phyloP scores from a whole-genome alignment of 2,113 vertebrate species.

The Crotalus tigris region DNA sequence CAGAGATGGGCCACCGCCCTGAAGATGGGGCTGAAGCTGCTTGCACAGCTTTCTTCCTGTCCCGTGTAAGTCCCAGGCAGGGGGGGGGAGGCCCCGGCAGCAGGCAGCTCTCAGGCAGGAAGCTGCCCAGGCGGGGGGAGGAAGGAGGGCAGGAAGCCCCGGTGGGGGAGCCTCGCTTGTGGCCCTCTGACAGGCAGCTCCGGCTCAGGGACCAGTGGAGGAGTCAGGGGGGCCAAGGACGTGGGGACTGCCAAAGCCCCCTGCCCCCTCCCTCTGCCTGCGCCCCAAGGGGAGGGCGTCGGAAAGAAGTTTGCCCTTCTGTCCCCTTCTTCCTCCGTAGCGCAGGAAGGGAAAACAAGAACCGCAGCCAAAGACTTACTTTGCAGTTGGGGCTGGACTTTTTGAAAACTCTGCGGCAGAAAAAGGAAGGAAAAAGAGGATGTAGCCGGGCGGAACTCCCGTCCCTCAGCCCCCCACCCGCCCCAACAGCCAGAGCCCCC shows the following conservation, averaged over 20 bases:
- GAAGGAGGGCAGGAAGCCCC: conserved; percentile 19
- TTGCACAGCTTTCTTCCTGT: background rate
- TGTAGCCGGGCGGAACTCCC: background rate
- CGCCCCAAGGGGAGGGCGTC: accelerated
- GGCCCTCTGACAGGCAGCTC: background rate
- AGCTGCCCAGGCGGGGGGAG: conserved; percentile 38
- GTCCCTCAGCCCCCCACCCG: background rate
- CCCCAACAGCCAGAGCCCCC: background rate
- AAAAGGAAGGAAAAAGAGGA: background rate
- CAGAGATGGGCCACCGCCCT: background rate
- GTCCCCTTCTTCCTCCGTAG: background rate
- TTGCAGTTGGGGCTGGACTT: conserved; percentile 83
- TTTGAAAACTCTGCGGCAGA: conserved; percentile 75
- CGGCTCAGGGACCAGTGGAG: conserved; percentile 11
- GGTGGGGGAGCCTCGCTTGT: accelerated
- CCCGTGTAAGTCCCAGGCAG: background rate
- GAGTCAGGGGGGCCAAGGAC: background rate
- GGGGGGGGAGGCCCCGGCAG: background rate
- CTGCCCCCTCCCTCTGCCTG: background rate
- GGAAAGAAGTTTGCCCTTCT: no score
- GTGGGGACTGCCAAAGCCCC: background rate
- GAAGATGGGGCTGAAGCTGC: background rate
- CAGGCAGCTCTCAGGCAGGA: background rate
- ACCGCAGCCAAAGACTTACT: conserved; percentile 57
- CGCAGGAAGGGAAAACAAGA: accelerated